phyloP scores from a whole-genome alignment of 2,797 vertebrate species.

The Rachycentron canadum region DNA sequence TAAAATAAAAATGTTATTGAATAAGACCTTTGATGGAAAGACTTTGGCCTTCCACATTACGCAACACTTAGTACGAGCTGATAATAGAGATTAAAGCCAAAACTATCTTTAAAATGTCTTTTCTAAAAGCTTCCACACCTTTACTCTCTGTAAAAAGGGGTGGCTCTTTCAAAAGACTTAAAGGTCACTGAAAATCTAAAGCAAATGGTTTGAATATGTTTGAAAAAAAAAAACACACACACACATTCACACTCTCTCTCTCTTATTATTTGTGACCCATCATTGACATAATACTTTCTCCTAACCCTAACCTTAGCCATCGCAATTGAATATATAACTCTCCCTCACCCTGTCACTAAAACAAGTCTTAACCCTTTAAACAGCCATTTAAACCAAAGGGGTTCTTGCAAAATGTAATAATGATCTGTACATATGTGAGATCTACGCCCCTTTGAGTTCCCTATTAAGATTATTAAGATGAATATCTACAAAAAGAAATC shows the following conservation, averaged over 20 bases:
- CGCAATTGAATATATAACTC: too few species aligned
- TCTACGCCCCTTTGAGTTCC: too few species aligned
- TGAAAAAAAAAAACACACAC: not conserved
- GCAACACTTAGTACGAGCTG: slow-evolving; percentile 33
- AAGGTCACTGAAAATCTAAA: slow-evolving; percentile 75
- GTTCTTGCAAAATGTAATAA: too few species aligned
- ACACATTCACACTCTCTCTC: slow-evolving; percentile 15
- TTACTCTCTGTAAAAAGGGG: slow-evolving; percentile 37
- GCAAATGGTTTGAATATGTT: slow-evolving; percentile 56
- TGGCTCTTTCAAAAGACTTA: slow-evolving; percentile 59
- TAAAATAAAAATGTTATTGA: slow-evolving; percentile 36
- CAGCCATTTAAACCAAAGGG: too few species aligned
- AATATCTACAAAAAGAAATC: too few species aligned
- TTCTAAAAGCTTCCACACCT: slow-evolving; percentile 43
- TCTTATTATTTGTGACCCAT: too few species aligned
- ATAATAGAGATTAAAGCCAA: slow-evolving; percentile 44
- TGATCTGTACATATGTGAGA: too few species aligned
- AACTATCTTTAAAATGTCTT: slow-evolving; percentile 43
- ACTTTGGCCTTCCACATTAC: slow-evolving; percentile 28
- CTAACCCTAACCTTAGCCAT: too few species aligned
- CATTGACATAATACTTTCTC: too few species aligned
- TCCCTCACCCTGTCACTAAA: too few species aligned
- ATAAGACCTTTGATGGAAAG: slow-evolving; percentile 22
- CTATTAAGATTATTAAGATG: too few species aligned
- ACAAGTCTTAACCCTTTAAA: too few species aligned